Evolutionary conservation across 2,113 vertebrate genomes (phyloP).

Genomic region (Neodontobutis hainanensis): DNA sequence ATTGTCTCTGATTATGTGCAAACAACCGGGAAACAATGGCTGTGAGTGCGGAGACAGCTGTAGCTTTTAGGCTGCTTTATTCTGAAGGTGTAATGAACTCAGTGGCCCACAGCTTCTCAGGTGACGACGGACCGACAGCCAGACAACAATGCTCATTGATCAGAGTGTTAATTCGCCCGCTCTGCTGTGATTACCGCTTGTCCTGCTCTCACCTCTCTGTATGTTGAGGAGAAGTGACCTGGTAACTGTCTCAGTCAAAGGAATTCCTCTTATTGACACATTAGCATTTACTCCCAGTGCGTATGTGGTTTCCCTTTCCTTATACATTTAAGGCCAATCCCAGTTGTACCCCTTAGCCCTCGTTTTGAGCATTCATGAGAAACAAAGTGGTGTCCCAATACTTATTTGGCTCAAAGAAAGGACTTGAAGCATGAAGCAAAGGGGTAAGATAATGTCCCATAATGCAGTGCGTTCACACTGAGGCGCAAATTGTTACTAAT

Average conservation of each 20-base stretch:
- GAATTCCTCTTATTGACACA: background rate
- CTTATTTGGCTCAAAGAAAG: too few relatives aligned
- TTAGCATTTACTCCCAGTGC: background rate
- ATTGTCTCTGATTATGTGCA: conserved; percentile 65
- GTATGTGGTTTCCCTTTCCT: too few relatives aligned
- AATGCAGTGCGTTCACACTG: too few relatives aligned
- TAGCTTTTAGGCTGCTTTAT: background rate
- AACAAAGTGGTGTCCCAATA: too few relatives aligned
- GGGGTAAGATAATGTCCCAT: too few relatives aligned
- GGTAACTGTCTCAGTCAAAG: conserved; percentile 6
- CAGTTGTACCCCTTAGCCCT: too few relatives aligned
- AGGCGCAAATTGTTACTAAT: too few relatives aligned
- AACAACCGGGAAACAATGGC: conserved; percentile 54
- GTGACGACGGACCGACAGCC: conserved; percentile 39
- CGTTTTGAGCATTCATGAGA: too few relatives aligned
- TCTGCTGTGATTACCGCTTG: conserved; percentile 2
- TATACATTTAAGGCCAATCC: too few relatives aligned
- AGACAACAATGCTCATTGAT: conserved; percentile 50
- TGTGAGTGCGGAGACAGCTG: conserved; percentile 37
- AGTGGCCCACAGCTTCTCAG: conserved; percentile 13
- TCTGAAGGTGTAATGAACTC: conserved; percentile 24
- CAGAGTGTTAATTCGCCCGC: conserved; percentile 23
- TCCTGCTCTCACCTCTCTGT: conserved; percentile 21
- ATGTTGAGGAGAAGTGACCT: background rate
- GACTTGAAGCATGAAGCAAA: too few relatives aligned